These are phyloP conservation scores for Diachasma alloeum DNA, from an alignment of 1,140 invertebrate species.

Conservation along the genomic window DNA sequence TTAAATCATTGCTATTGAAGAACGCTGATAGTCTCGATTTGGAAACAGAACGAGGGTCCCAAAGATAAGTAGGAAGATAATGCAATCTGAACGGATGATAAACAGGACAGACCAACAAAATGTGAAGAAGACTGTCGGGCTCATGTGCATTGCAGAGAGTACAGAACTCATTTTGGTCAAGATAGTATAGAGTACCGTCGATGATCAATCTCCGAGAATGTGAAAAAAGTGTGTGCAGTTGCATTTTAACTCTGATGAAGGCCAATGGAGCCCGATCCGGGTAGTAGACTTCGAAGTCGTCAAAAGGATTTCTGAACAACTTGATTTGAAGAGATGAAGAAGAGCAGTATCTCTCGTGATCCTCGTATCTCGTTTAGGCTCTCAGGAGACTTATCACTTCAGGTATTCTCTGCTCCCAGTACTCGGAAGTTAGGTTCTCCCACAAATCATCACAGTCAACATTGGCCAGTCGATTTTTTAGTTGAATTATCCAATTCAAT, in stretches of 20 bases:
- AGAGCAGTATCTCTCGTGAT: background rate
- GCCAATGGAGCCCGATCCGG: background rate
- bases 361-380: background rate
- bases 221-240: background rate
- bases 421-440: too few species aligned
- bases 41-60: background rate
- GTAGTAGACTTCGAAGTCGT: background rate
- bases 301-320: background rate
- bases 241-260: background rate
- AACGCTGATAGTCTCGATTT: background rate
- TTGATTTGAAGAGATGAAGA: background rate
- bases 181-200: background rate
- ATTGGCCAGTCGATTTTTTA: too few species aligned
- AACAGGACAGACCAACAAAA: background rate
- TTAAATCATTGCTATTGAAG: background rate
- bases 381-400: background rate
- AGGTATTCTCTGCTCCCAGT: too few species aligned
- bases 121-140: background rate
- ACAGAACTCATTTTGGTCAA: background rate
- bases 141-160: background rate
- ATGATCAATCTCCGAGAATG: background rate
- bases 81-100: background rate
- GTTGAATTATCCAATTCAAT: conserved; percentile 5
- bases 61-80: background rate
- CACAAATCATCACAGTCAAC: too few species aligned